Evolutionary conservation across 1,140 invertebrate genomes (phyloP), one percentile per base, ranked within the genome.

Genomic region (Neodiprion fabricii): DNA sequence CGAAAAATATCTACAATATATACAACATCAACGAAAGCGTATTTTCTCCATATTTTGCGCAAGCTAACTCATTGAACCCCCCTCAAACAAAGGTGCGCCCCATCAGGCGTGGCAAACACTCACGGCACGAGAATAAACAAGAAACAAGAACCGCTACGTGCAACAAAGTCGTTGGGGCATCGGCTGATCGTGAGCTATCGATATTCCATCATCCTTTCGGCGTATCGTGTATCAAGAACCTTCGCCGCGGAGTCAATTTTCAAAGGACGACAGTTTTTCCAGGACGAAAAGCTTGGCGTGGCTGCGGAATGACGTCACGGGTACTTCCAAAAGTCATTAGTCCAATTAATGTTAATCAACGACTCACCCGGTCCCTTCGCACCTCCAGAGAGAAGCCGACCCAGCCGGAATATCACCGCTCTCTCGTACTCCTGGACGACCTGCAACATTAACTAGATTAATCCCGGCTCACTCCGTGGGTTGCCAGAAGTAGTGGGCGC

Each of bases 391-490:
- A 96, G 88, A 28, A 97, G 89, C 70, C 96, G 90, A 48, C 96
- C 96, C 65, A 97, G 87, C 72, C 96, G 92, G 85, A 97, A 97
- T 84, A 97, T 97, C 65, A 97, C 95, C 14, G 96, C 96, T 77
- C 96, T 89, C 84, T 97, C 96, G 81, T 97, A 97, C 82, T 97
- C 96, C 84, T 96, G 95, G 21, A 97, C 95, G 14, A 97, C 95
- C 95, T 97, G 85, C n/a, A 89, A 87, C 53, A 9, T 61, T 61
- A 61, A 61, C 53, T 12, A 9, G 8, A 61, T 61, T 61, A 14
- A 61, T 61, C 9, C 9, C 53, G n/a, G 8, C 53, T 17, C 28
- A 40, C 5, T 40, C 1, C 28, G 28, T 40, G 28, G 28, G 28
- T 40, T 40, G 1, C 28, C 28, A 40, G 28, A 40, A 40, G 28